Evolutionary conservation across 2,888 invertebrate genomes (phyloP).

Genomic region (Euzophera pinguis): DNA sequence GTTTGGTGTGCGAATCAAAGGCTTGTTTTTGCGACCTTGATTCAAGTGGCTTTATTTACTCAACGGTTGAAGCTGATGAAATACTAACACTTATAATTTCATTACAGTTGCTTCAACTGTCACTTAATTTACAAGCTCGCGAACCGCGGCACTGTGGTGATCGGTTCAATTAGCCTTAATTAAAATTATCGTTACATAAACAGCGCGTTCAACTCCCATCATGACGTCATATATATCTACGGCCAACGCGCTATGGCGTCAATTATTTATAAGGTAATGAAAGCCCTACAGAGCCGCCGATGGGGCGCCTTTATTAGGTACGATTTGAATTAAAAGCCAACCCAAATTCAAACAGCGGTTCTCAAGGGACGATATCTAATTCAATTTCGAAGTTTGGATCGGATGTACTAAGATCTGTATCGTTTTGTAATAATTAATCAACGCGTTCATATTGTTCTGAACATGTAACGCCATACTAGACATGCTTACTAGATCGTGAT

Average conservation of each 20-base stretch:
- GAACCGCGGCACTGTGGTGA: constrained; percentile 24
- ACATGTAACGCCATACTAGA: not conserved
- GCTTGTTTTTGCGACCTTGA: too few relatives aligned
- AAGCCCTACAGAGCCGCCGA: constrained; percentile 29
- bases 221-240: constrained; percentile 32
- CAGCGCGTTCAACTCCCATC: constrained; percentile 36
- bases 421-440: not conserved
- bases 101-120: too few relatives aligned
- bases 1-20: too few relatives aligned
- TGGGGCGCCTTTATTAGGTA: constrained; percentile 38
- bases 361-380: constrained; percentile 23
- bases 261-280: constrained; percentile 21
- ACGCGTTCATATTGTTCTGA: not conserved
- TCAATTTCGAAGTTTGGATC: constrained; percentile 18
- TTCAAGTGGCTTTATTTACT: too few relatives aligned
- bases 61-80: too few relatives aligned
- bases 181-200: constrained; percentile 35
- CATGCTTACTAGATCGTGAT: not conserved
- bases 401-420: not conserved
- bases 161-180: constrained; percentile 49
- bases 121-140: not conserved
- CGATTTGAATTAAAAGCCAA: constrained; percentile 32
- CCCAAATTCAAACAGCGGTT: constrained; percentile 17
- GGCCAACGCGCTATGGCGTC: constrained; percentile 33
- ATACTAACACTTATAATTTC: not conserved